Evolutionary conservation across 1,140 invertebrate species (phyloP).

Genomic region (Paraescarpia echinospica): DNA sequence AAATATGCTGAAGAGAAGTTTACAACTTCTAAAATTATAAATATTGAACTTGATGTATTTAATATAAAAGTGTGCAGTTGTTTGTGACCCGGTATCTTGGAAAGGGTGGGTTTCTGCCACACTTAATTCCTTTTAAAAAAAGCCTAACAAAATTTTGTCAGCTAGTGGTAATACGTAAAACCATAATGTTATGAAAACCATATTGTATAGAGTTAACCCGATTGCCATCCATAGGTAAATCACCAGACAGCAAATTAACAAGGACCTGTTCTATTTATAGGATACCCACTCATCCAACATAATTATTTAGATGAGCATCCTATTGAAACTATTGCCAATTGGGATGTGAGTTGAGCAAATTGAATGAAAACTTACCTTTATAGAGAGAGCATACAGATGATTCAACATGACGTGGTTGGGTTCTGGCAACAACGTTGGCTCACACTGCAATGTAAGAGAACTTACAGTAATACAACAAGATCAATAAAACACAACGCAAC

Average conservation of each 20-base stretch:
- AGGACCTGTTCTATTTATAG: too few relatives aligned
- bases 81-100: not conserved
- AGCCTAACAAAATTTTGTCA: not conserved
- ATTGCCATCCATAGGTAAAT: too few relatives aligned
- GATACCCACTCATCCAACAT: too few relatives aligned
- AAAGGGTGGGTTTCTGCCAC: not conserved
- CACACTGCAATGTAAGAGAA: conserved; percentile 71
- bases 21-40: too few relatives aligned
- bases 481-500: not conserved
- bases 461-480: not conserved
- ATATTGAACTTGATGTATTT: not conserved
- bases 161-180: too few relatives aligned
- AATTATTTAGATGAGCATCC: too few relatives aligned
- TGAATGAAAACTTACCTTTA: conserved; percentile 80
- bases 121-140: not conserved
- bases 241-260: too few relatives aligned
- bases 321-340: too few relatives aligned
- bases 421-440: conserved; percentile 96
- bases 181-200: too few relatives aligned
- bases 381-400: conserved; percentile 98
- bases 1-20: too few relatives aligned
- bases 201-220: too few relatives aligned
- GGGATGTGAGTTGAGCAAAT: too few relatives aligned
- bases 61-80: not conserved
- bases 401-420: conserved; percentile 99